Base-by-base conservation (phyloP, 2,888 invertebrate species). In the Xanthorhoe spadicearia region DNA sequence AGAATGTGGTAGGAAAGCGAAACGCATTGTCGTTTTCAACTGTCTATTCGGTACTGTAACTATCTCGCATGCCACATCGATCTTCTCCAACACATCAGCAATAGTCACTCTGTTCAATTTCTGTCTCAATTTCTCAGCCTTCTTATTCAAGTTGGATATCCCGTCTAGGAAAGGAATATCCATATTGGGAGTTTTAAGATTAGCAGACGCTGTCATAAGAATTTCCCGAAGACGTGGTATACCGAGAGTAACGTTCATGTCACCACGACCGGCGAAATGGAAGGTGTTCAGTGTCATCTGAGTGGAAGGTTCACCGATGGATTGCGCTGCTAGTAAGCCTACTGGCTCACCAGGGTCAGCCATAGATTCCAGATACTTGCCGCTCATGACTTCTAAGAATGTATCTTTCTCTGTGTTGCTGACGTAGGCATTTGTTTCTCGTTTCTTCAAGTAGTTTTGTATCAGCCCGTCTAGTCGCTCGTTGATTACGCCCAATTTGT, bases 281-380 rank as follows among this genome's bases (percentile, higher is more conserved):
- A 99, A 99, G 49, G 99, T 99, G 88, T 99, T 99, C 84, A 99
- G 92, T 80, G 99, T 99, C 99, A 99, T 99, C 94, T 99, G 99
- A 66, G 99, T 99, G 1, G 99, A 99, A 0, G 99, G 99, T 89
- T 99, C 99, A 64, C 99, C 99, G 69, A 99, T 97, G 0, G 99
- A 99, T 93, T 99, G 99, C 1, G 99, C 99, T 13, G 99, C 99
- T 71, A 99, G 88, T 18, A 99, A 90, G 2, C 99, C 99, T 0
- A 99, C 99, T 0, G 99, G 97, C 88, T 99, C 99, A 0, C 99
- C 99, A 0, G 99, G 98, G 28, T 95, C 95, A 19, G 96, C 97
- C 79, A 97, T 88, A 0, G 97, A 95, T 72, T 95, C 95, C 85
- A 97, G 95, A 58, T 95, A 94, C 87, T 98, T 98, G 9, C 96